phyloP scores from a whole-genome alignment of 2,888 invertebrate species.

The Trileptium ribeirensis region DNA sequence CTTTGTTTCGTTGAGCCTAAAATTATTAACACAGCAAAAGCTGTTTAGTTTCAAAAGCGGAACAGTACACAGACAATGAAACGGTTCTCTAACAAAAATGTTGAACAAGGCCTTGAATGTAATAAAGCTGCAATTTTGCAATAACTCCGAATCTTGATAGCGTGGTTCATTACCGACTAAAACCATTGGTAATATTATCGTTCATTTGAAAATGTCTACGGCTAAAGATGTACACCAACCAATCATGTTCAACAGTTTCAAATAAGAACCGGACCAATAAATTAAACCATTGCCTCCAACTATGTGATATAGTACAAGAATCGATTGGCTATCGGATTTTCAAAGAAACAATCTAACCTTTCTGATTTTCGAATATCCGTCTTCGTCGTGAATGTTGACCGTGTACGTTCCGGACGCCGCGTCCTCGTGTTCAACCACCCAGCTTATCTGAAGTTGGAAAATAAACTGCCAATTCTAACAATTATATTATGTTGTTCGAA shows the following conservation, averaged over 20 bases:
- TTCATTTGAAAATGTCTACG: no score
- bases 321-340: no score
- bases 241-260: no score
- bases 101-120: no score
- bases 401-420: conserved; percentile 72
- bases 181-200: no score
- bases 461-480: background rate
- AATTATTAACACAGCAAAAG: no score
- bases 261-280: no score
- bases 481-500: background rate
- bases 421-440: conserved; percentile 78
- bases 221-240: no score
- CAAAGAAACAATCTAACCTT: conserved; percentile 60
- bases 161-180: no score
- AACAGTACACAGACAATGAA: background rate
- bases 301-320: no score
- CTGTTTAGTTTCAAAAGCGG: background rate
- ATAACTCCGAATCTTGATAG: no score
- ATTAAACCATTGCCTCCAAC: no score
- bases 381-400: conserved; percentile 79
- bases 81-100: background rate
- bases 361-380: conserved; percentile 75
- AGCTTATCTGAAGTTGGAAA: conserved; percentile 67
- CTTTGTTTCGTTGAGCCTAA: conserved; percentile 59
- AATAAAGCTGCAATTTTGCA: background rate